Base-by-base conservation (phyloP, 2,888 invertebrate species). In the Leistus spinibarbis region DNA sequence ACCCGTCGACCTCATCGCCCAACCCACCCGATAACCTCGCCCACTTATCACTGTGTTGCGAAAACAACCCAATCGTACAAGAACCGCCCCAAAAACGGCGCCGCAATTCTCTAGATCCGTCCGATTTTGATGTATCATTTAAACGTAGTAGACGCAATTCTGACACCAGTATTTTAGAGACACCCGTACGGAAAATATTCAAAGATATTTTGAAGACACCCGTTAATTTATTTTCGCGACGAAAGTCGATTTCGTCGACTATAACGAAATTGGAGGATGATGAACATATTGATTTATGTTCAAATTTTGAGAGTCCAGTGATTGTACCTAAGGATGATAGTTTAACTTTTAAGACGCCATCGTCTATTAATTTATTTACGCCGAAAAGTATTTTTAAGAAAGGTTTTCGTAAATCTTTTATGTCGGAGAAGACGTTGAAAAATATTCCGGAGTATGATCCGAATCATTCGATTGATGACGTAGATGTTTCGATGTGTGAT, bases 1-100 rank as follows among this genome's bases (percentile, higher is more conserved):
- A 64, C 9, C 68, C 75, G 13, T 72, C 77, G 71, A 71, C 78
- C 17, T 76, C 70, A 63, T 74, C 76, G 75, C 79, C 76, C 76
- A 74, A 71, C 69, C 76, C 69, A 65, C 77, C 69, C 77, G 78
- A 77, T 76, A 40, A 23, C 24, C 20, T 40, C 64, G 53, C 62
- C 16, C 27, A 62, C 66, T 56, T 66, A 69, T 20, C 65, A 17
- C 22, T 60, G 9, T 13, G 9, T 60, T 65, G 40, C 3, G 16
- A 20, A 9, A 67, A 68, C 9, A 56, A 69, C 16, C 10, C 67
- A 16, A 19, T 53, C 60, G 19, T 9, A 19, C 60, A 68, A n/a
- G 75, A 75, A 75, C 76, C 76, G 1, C 77, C 76, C 23, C 76
- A 75, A 40, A 76, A 76, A 76, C 74, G 77, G 27, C 75, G 77